These are phyloP conservation scores for Rhynchotus rufescens DNA, from an alignment of 2,797 vertebrate genomes.

Conservation along the genomic window DNA sequence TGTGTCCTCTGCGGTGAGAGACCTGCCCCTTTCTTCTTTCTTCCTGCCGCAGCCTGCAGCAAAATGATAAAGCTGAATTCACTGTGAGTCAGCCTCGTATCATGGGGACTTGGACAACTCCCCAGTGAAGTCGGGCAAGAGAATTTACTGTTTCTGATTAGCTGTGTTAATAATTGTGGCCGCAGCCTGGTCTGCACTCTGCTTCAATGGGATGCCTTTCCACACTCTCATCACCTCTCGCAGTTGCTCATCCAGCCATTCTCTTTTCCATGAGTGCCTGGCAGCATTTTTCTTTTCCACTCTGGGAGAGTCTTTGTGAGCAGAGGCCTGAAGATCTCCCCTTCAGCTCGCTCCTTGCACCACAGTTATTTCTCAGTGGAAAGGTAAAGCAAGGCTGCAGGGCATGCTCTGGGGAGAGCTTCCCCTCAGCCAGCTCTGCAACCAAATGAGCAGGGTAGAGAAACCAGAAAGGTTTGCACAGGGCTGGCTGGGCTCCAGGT, in stretches of 20 bases:
- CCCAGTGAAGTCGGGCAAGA: neutral
- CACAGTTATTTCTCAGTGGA: neutral
- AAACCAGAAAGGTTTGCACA: neutral
- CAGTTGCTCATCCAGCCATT: neutral
- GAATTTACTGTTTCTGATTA: constrained; percentile 43
- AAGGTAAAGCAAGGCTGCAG: neutral
- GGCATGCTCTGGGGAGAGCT: neutral
- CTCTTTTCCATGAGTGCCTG: neutral
- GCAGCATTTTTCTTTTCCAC: constrained; percentile 14
- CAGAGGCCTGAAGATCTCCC: neutral
- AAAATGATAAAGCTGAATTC: neutral
- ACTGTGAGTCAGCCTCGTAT: neutral
- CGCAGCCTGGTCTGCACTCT: neutral
- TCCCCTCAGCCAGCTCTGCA: neutral
- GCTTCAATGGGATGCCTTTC: neutral
- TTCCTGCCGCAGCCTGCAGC: neutral
- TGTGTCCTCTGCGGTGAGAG: neutral
- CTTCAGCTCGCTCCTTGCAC: neutral
- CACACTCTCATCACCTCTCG: neutral
- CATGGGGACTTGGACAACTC: constrained; percentile 1
- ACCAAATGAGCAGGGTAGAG: rapidly evolving
- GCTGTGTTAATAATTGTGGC: constrained; percentile 13
- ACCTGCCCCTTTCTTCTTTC: neutral
- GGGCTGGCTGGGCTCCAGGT: neutral
- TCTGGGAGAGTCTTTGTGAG: neutral